Percentiles rank a stretch among this genome's conserved stretches.
Evolutionary conservation across 1,140 invertebrate genomes (phyloP).

Genomic region (Drosophila azteca): DNA sequence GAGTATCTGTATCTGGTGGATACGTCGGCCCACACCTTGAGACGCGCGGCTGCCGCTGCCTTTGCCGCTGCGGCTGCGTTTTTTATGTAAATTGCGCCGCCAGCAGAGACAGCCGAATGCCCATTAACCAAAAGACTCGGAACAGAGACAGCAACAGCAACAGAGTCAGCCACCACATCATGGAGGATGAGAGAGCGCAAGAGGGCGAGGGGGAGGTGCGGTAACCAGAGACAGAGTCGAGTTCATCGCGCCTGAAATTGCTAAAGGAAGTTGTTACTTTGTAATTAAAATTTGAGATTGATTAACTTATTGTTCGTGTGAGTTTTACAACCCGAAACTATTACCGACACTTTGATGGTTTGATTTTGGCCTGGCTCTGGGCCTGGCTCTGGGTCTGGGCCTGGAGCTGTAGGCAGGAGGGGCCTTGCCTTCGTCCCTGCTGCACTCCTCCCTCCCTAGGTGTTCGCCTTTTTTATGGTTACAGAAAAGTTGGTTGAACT

Average conservation of each 20-base stretch:
- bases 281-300: conserved; percentile 82
- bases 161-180: background rate
- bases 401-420: too few relatives aligned
- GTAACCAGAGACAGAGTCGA: conserved; percentile 11
- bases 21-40: conserved; percentile 70
- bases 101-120: conserved; percentile 52
- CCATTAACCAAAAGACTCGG: conserved; percentile 53
- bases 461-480: conserved; percentile 37
- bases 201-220: background rate
- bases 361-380: conserved; percentile 50
- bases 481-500: conserved; percentile 60
- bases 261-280: conserved; percentile 82
- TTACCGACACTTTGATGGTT: conserved; percentile 75
- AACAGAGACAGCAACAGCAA: conserved; percentile 26
- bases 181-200: conserved; percentile 10
- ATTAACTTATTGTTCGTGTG: conserved; percentile 82
- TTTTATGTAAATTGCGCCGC: conserved; percentile 76
- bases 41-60: conserved; percentile 2
- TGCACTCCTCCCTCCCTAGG: conserved; percentile 9
- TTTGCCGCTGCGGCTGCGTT: conserved; percentile 48
- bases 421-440: background rate
- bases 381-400: background rate
- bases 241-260: conserved; percentile 81
- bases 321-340: conserved; percentile 78
- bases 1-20: conserved; percentile 47